Conservation (phyloP, 2,888 invertebrate species). For the Lasius fuliginosus region DNA sequence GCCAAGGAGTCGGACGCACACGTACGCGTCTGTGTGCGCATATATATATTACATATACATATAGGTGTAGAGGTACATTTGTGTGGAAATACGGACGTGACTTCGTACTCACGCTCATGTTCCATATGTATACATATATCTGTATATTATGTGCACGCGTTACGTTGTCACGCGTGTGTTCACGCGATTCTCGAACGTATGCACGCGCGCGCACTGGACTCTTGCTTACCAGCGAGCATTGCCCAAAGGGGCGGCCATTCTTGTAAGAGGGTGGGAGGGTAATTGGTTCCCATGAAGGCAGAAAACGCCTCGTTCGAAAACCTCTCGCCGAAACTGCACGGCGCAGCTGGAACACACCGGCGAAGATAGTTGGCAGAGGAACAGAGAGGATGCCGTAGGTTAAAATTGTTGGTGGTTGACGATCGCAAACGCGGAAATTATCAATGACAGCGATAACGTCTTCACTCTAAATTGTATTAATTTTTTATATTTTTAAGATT, state of each 20-base stretch:
- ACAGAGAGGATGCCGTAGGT: not conserved
- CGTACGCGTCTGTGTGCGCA: not conserved
- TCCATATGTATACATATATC: not conserved
- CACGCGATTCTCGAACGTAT: slow-evolving; percentile 42
- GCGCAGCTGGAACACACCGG: slow-evolving; percentile 44
- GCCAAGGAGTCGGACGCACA: slow-evolving; percentile 75
- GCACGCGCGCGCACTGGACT: slow-evolving; percentile 57
- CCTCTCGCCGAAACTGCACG: slow-evolving; percentile 69
- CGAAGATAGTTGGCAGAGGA: slow-evolving; percentile 27
- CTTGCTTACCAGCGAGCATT: slow-evolving; percentile 72
- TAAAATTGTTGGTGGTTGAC: not conserved
- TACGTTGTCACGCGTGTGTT: slow-evolving; percentile 38
- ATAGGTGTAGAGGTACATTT: not conserved
- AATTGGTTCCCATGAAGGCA: slow-evolving; percentile 87
- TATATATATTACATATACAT: not conserved
- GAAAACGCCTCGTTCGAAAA: slow-evolving; percentile 78
- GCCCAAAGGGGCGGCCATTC: slow-evolving; percentile 76
- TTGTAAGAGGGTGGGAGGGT: slow-evolving; percentile 82
- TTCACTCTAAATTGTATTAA: not conserved
- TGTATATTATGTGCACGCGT: slow-evolving; percentile 7
- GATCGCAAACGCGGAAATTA: slow-evolving; percentile 13
- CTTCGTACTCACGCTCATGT: slow-evolving; percentile 11
- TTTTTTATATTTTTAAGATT: not conserved
- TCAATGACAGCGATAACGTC: not conserved
- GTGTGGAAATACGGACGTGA: not conserved